Evolutionary conservation across 2,797 vertebrate species (phyloP), one percentile per base, ranked within the genome.

Genomic region (Lithobates pipiens): DNA sequence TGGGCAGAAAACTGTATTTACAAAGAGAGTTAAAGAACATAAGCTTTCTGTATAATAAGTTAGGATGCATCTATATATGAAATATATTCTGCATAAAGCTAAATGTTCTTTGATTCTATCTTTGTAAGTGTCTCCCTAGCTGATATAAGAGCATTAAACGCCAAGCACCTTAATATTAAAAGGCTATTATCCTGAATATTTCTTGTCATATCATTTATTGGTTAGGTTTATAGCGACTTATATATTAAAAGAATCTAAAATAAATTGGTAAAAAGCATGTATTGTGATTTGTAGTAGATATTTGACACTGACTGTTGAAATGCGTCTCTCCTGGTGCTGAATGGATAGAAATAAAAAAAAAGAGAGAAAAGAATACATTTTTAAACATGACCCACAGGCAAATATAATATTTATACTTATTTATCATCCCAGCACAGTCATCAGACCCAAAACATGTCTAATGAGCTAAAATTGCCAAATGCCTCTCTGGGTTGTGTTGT

Each of bases 341-440:
- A 84, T 83, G 50, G 81, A 70, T 83, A 83, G 70, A 73, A 87
- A 83, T 75, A 83, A 34, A 72, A 70, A 85, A 76, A 82, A 74
- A 90, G 80, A 91, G 89, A 92, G 90, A 91, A 83, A 89, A 89
- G 92, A 93, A 95, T 95, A 93, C 93, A 95, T 95, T 95, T 95
- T 95, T 95, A 95, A 95, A 95, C 93, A 95, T 95, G 93, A 95
- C 95, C 94, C 92, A 93, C 90, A 94, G 95, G 94, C 94, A 95
- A 95, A 95, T 95, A 94, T 95, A 95, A 95, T 95, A 95, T 95
- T 95, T 95, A 95, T 95, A 95, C 93, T 95, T 94, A 95, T 95
- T 95, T 95, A 95, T 95, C 93, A 94, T 95, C 92, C 92, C 92
- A 93, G 93, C 93, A 93, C 92, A 90, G 92, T 92, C 90, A 84